Conservation (phyloP, 2,113 vertebrate genomes). For the Caranx melampygus region DNA sequence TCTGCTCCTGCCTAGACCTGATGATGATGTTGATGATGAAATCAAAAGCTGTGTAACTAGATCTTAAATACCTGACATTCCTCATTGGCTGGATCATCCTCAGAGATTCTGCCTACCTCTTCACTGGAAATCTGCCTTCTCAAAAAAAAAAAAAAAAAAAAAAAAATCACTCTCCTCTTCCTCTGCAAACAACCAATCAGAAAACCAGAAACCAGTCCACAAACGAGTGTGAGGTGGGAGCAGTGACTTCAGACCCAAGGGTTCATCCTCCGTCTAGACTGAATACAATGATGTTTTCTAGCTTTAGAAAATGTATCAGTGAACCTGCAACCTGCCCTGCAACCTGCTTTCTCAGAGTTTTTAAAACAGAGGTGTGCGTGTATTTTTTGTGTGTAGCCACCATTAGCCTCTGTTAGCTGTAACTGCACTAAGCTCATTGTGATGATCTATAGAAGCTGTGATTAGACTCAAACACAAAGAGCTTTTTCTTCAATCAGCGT, state of each 20-base stretch:
- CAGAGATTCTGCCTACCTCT: not conserved
- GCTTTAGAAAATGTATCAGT: too few relatives aligned
- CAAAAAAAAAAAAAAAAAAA: too few relatives aligned
- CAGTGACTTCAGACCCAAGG: too few relatives aligned
- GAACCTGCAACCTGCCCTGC: too few relatives aligned
- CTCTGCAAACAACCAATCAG: not conserved
- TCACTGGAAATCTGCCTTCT: not conserved
- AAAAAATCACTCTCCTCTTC: not conserved
- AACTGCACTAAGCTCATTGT: slow-evolving; percentile 29
- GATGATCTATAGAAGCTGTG: slow-evolving; percentile 30
- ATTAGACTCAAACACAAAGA: slow-evolving; percentile 34
- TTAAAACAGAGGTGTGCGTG: not conserved
- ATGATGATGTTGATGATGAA: too few relatives aligned
- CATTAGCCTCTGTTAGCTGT: not conserved
- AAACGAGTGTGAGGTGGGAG: not conserved
- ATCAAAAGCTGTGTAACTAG: too few relatives aligned
- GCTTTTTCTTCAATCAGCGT: slow-evolving; percentile 14
- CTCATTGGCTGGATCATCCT: not conserved
- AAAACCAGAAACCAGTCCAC: not conserved
- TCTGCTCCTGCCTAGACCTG: too few relatives aligned
- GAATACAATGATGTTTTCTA: too few relatives aligned
- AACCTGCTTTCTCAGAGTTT: too few relatives aligned
- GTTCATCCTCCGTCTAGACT: too few relatives aligned
- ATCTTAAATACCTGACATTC: not conserved
- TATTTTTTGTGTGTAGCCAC: not conserved